These are phyloP conservation scores for Bubalus kerabau DNA, from an alignment of 2,113 vertebrate genomes.

Conservation along the genomic window DNA sequence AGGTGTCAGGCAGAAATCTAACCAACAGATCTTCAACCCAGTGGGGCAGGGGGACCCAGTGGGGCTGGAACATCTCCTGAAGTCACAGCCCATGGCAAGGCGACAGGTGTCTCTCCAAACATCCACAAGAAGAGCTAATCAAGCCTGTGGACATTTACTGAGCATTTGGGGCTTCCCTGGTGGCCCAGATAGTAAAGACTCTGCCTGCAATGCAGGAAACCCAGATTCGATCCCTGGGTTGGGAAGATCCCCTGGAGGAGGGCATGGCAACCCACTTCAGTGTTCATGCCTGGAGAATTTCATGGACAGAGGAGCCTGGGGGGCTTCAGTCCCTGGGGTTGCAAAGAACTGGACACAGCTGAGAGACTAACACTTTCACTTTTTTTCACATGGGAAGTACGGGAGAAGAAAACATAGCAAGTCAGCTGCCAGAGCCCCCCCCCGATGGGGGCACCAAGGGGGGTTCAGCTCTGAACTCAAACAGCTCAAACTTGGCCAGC, in stretches of 20 bases:
- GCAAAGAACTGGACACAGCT: neutral
- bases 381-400: neutral
- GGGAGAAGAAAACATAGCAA: fast-evolving
- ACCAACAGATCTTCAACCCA: too few species aligned
- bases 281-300: neutral
- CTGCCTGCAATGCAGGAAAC: neutral
- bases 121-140: neutral
- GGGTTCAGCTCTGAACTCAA: neutral
- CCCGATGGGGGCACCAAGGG: fast-evolving
- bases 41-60: fast-evolving
- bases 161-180: neutral
- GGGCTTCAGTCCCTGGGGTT: neutral
- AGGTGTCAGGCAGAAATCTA: neutral
- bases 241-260: neutral
- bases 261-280: neutral
- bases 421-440: neutral
- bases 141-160: fast-evolving
- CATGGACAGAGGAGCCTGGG: neutral
- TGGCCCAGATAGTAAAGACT: neutral
- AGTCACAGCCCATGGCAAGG: neutral
- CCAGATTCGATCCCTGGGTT: neutral
- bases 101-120: neutral
- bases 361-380: neutral
- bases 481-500: neutral
- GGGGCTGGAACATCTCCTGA: fast-evolving